Evolutionary conservation across 2,888 invertebrate species (phyloP).

Genomic region (Orthosia gothica): DNA sequence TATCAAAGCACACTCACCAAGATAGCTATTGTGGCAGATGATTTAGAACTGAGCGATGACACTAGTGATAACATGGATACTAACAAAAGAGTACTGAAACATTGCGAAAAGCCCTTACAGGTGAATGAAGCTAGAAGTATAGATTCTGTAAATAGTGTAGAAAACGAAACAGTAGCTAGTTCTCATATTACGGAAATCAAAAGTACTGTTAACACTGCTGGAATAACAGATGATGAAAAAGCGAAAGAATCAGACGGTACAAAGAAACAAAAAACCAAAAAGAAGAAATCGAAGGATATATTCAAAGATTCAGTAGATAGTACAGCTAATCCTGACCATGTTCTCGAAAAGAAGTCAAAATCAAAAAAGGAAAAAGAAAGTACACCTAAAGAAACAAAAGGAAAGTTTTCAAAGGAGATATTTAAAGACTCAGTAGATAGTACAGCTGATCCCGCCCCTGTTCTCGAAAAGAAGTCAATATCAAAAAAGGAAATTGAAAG

Average conservation of each 20-base stretch:
- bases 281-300: constrained; percentile 68
- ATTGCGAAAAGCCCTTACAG: not conserved
- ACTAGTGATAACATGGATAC: constrained; percentile 76
- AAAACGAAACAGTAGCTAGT: constrained; percentile 9
- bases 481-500: constrained; percentile 67
- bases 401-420: constrained; percentile 72
- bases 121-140: not conserved
- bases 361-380: constrained; percentile 67
- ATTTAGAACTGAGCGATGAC: constrained; percentile 87
- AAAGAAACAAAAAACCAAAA: constrained; percentile 73
- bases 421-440: constrained; percentile 23
- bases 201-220: constrained; percentile 4
- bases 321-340: constrained; percentile 27
- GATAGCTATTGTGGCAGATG: constrained; percentile 79
- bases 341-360: constrained; percentile 64
- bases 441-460: constrained; percentile 27
- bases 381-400: constrained; percentile 69
- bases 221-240: constrained; percentile 38
- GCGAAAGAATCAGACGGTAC: constrained; percentile 49
- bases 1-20: constrained; percentile 44
- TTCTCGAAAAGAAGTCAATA: constrained; percentile 64
- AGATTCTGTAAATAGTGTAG: constrained; percentile 10
- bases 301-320: constrained; percentile 27
- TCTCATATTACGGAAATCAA: not conserved
- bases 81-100: constrained; percentile 22